Evolutionary conservation across 2,888 invertebrate species (phyloP).

Genomic region (Malachius bipustulatus): DNA sequence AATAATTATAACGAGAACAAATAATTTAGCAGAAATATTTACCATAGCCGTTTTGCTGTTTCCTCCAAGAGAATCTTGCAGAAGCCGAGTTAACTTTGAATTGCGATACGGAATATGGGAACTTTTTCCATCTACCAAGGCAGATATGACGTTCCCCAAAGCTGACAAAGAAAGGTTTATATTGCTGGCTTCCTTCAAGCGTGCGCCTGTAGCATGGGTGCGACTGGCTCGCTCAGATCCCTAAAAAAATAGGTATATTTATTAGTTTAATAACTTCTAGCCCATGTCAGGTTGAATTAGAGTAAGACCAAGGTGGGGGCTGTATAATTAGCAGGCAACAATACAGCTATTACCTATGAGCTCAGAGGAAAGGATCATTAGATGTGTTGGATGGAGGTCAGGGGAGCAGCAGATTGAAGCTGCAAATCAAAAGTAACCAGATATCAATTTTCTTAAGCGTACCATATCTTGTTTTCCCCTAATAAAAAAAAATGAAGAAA

Average conservation of each 20-base stretch:
- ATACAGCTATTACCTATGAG: no score
- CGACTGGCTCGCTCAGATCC: slow-evolving; percentile 96
- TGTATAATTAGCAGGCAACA: no score
- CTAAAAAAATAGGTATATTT: slow-evolving; percentile 43
- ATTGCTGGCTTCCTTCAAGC: slow-evolving; percentile 93
- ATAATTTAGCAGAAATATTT: slow-evolving; percentile 20
- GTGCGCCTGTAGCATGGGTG: slow-evolving; percentile 86
- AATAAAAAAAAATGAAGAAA: no score
- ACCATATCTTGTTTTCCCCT: no score
- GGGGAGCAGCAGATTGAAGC: no score
- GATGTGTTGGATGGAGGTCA: no score
- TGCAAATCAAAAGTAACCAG: no score
- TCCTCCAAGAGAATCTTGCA: slow-evolving; percentile 95
- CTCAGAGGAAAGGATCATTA: no score
- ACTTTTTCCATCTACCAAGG: slow-evolving; percentile 93
- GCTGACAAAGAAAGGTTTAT: slow-evolving; percentile 96
- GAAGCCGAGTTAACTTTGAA: slow-evolving; percentile 84
- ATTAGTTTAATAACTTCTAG: no score
- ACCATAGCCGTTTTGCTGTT: slow-evolving; percentile 94
- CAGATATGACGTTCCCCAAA: slow-evolving; percentile 95
- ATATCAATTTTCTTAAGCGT: no score
- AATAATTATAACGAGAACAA: slow-evolving; percentile 7
- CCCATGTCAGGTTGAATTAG: no score
- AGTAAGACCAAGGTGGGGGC: no score
- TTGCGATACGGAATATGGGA: slow-evolving; percentile 97